Percentiles rank a stretch among this genome's conserved stretches.
Evolutionary conservation across 2,113 vertebrate genomes (phyloP).

Genomic region (Prionailurus bengalensis): DNA sequence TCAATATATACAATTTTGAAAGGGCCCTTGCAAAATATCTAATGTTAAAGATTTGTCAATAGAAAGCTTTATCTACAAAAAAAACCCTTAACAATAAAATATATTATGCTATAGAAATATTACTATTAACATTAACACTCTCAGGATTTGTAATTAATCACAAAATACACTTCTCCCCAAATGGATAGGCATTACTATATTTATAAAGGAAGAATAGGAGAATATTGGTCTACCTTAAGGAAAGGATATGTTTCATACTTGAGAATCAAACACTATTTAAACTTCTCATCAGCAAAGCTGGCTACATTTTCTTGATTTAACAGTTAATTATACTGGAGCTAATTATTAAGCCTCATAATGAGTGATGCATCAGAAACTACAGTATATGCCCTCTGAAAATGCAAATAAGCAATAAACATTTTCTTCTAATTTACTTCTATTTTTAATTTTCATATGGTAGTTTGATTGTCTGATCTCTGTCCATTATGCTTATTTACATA

Average conservation of each 20-base stretch:
- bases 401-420: slow-evolving; percentile 77
- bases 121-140: not conserved
- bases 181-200: not conserved
- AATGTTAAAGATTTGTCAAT: not conserved
- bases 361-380: slow-evolving; percentile 68
- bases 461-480: slow-evolving; percentile 70
- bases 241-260: slow-evolving; percentile 42
- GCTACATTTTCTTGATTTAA: slow-evolving; percentile 75
- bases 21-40: not conserved
- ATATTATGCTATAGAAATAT: not conserved
- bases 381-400: slow-evolving; percentile 74
- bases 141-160: not conserved
- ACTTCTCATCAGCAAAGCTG: slow-evolving; percentile 58
- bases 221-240: not conserved
- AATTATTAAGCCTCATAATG: slow-evolving; percentile 83
- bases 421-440: slow-evolving; percentile 67
- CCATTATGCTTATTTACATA: slow-evolving; percentile 66
- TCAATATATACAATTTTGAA: not conserved
- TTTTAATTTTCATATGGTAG: slow-evolving; percentile 74
- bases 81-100: not conserved
- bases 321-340: slow-evolving; percentile 78
- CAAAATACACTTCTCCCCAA: not conserved
- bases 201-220: not conserved
- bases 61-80: not conserved
- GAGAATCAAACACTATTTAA: slow-evolving; percentile 67